These are phyloP conservation scores for Capreolus pygargus DNA, from an alignment of 2,113 vertebrate species.

Conservation along the genomic window DNA sequence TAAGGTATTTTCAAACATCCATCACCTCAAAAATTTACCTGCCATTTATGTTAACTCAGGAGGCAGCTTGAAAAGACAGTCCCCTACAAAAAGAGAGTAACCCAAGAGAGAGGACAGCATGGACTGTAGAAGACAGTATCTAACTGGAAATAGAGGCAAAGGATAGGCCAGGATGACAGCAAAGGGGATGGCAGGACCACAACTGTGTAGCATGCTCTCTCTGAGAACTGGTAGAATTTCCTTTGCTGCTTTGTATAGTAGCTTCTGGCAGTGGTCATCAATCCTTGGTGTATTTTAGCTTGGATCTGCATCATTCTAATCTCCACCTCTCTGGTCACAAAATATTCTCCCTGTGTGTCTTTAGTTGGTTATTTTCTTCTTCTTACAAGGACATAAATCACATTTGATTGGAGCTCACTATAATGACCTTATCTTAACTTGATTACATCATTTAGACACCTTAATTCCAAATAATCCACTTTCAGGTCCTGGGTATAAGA, in stretches of 20 bases:
- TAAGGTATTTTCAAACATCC: neutral
- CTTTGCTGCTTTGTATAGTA: neutral
- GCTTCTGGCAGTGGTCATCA: neutral
- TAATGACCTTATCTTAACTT: neutral
- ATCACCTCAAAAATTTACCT: neutral
- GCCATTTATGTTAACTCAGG: neutral
- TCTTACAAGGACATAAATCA: neutral
- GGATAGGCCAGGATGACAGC: neutral
- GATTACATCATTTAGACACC: neutral
- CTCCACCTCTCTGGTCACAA: neutral
- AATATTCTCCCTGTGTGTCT: neutral
- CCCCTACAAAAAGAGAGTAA: neutral
- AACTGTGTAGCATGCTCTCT: neutral
- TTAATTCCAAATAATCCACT: neutral
- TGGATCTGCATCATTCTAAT: neutral
- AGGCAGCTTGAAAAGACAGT: neutral
- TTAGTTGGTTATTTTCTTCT: neutral
- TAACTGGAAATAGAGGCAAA: neutral
- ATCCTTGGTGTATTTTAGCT: neutral
- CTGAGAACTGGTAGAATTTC: neutral
- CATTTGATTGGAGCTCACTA: neutral
- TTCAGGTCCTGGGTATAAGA: neutral
- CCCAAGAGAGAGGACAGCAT: neutral
- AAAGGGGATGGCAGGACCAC: neutral
- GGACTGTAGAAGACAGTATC: neutral